Evolutionary conservation across 2,113 vertebrate genomes (phyloP), one percentile per base, ranked within the genome.

Genomic region (Muntiacus reevesi): DNA sequence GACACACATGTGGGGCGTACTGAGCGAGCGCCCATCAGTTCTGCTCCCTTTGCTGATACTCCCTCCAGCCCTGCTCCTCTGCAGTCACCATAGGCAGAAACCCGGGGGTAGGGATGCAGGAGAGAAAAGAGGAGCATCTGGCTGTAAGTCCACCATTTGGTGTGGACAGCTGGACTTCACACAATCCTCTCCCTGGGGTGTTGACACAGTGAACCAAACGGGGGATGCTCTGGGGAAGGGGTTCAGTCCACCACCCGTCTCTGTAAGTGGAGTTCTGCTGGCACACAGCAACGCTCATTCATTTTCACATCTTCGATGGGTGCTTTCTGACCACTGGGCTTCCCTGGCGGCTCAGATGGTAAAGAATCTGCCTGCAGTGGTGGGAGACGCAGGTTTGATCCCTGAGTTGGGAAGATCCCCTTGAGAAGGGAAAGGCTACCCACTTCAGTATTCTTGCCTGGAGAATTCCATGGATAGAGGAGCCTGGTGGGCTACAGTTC

Each of bases 141-240:
- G 45, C 43, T 28, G 15, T 7, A 1, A 74, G 62, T 27, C 16
- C 33, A 13, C 45, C 45, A 3, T 23, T 15, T 27, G 7, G 23
- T 4, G 28, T 15, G 27, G 45, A 91, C 21, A 50, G 28, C 19
- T 25, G 23, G 5, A 25, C 55, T 36, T 79, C 60, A 16, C 0
- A 0, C 19, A 52, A 9, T 30, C 12, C 3, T 45, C 25, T 14
- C 15, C 2, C 0, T 5, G 52, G 23, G 23, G 17, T 47, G 30
- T 40, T 21, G 7, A 55, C 36, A 1, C 30, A 64, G 25, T 11
- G 50, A 28, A 40, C 27, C 19, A 27, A 4, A 23, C 0, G 6
- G 27, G 19, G 36, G 27, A 36, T 13, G 16, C 33, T 52, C 19
- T n/a, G 59, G 55, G 52, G 33, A 30, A 57, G 45, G 40, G 27